Evolutionary conservation across 2,888 invertebrate genomes (phyloP).

Genomic region (Euplexia lucipara): DNA sequence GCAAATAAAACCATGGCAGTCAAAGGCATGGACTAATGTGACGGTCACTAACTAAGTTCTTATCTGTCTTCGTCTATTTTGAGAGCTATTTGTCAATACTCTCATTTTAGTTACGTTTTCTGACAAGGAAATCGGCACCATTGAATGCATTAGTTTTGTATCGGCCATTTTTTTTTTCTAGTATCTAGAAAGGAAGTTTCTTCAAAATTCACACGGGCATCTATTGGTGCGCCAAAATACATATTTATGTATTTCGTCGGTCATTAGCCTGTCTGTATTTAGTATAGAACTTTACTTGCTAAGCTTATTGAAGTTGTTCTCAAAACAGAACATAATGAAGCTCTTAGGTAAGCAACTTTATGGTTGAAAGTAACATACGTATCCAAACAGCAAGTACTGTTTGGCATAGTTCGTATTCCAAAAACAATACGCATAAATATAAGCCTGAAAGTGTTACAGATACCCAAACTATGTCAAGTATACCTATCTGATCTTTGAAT

Average conservation of each 20-base stretch:
- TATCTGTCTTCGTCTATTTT: too few species aligned
- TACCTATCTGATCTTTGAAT: constrained; percentile 9
- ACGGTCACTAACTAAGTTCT: too few species aligned
- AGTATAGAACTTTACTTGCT: background rate
- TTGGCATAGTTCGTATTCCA: constrained; percentile 10
- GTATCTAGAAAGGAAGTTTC: background rate
- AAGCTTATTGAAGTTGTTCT: background rate
- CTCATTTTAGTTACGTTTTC: too few species aligned
- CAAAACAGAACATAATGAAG: background rate
- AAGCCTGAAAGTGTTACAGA: constrained; percentile 24
- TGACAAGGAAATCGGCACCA: too few species aligned
- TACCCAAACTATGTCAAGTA: constrained; percentile 19
- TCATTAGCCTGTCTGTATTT: background rate
- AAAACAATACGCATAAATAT: constrained; percentile 13
- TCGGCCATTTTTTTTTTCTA: constrained; percentile 31
- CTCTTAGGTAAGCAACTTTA: background rate
- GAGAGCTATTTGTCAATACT: too few species aligned
- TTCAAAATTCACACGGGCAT: constrained; percentile 21
- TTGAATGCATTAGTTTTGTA: constrained; percentile 12
- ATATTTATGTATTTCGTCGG: constrained; percentile 16
- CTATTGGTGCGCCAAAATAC: constrained; percentile 12
- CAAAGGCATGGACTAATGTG: too few species aligned
- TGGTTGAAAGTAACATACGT: too few species aligned
- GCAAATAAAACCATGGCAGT: too few species aligned
- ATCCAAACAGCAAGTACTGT: constrained; percentile 5